Evolutionary conservation across 2,113 vertebrate species (phyloP).

Genomic region (Tiliqua scincoides): DNA sequence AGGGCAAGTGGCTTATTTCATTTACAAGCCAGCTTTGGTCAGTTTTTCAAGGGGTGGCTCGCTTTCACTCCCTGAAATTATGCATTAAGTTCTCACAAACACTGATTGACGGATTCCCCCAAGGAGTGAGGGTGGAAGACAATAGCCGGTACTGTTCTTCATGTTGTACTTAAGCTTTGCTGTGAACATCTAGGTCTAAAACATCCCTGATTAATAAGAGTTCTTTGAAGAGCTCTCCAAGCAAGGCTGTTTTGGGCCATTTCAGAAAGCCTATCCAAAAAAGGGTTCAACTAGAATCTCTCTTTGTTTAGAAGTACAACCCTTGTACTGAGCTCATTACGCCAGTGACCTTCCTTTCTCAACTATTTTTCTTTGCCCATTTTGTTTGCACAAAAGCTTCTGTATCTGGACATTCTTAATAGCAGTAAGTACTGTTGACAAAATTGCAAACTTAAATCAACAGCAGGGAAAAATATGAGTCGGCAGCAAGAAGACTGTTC

Average conservation of each 20-base stretch:
- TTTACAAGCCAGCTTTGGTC: neutral
- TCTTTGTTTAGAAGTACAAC: neutral
- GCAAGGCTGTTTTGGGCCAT: neutral
- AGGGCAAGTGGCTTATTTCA: neutral
- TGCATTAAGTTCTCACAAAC: neutral
- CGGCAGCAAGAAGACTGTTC: neutral
- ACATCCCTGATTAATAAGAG: constrained; percentile 1
- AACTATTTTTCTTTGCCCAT: neutral
- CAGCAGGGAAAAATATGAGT: neutral
- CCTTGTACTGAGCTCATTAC: neutral
- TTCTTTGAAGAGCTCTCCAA: neutral
- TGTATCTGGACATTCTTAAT: neutral
- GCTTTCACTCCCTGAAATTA: neutral
- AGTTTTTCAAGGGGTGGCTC: neutral
- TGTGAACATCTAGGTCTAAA: neutral
- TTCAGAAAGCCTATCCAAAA: neutral
- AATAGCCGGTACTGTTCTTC: neutral
- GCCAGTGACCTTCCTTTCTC: neutral
- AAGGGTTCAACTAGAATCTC: neutral
- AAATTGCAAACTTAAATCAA: neutral
- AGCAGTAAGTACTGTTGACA: neutral
- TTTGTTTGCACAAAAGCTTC: neutral
- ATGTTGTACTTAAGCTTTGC: neutral
- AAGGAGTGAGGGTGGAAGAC: neutral
- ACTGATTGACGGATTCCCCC: neutral